These are phyloP conservation scores for Dromas ardeola DNA, from an alignment of 2,113 vertebrate genomes.

Conservation along the genomic window DNA sequence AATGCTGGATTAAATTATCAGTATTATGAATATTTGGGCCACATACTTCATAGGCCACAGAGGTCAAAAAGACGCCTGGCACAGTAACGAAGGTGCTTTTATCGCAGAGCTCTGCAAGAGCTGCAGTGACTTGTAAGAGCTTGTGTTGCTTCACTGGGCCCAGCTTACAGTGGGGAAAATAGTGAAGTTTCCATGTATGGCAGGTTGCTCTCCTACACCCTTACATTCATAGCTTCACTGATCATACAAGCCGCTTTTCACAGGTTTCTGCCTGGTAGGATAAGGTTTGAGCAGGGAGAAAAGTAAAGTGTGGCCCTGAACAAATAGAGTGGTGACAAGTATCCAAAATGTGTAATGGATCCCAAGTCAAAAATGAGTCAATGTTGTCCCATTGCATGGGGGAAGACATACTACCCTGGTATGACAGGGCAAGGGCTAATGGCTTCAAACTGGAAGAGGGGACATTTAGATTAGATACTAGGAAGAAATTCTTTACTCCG, in stretches of 20 bases:
- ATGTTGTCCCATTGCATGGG: accelerated
- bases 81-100: not conserved
- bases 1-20: not conserved
- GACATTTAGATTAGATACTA: not conserved
- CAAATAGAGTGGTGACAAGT: not conserved
- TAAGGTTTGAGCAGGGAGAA: not conserved
- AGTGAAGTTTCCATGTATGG: not conserved
- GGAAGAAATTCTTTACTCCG: not conserved
- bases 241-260: not conserved
- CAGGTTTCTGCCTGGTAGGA: not conserved
- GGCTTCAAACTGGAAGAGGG: not conserved
- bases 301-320: not conserved
- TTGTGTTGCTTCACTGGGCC: not conserved
- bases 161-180: not conserved
- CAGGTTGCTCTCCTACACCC: not conserved
- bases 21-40: not conserved
- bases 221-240: not conserved
- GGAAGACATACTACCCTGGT: not conserved
- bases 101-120: not conserved
- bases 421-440: not conserved
- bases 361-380: not conserved
- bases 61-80: not conserved
- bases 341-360: not conserved
- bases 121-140: not conserved
- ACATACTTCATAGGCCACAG: not conserved